Evolutionary conservation across 2,888 invertebrate genomes (phyloP), one percentile per base, ranked within the genome.

Genomic region (Eilema caniola): DNA sequence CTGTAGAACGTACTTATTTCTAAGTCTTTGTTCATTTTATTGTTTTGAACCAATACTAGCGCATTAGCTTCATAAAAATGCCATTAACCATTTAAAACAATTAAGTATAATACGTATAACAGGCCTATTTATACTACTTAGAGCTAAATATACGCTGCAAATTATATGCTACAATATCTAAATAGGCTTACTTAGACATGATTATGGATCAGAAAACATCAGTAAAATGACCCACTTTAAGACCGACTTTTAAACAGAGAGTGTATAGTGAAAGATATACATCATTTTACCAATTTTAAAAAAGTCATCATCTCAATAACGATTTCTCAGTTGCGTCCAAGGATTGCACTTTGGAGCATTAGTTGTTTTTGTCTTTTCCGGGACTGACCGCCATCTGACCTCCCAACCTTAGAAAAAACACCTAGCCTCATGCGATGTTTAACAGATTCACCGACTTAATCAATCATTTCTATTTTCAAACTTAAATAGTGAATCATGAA

Each of bases 11-110:
- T 60, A 66, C 64, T 65, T 56, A 24, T 37, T 33, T 59, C 37
- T 37, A 60, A 37, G 24, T 66, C 59, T 66, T 61, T 66, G 24
- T 66, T 33, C 10, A 59, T 57, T 37, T 66, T 31, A 37, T 47
- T 66, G 25, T 16, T 66, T 33, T 25, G 60, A 14, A 23, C 23
- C 20, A 24, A 25, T 31, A 64, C 3, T 31, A 37, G 24, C 23
- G 23, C 62, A 37, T 24, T 62, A 62, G 8, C 41, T 41, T 24
- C 62, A 14, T 59, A 59, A 59, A 59, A 14, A 23, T 25, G 24
- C 24, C 25, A 24, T 59, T 16, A 24, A 25, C 14, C 14, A 23
- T 59, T 24, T 7, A n/a, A 53, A 5, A 53, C 20, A n/a, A 53
- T 10, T 53, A 53, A 20, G n/a, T 53, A 7, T 5, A 14, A 0